Conservation (phyloP, 2,113 vertebrate genomes). For the Oncorhynchus nerka region DNA sequence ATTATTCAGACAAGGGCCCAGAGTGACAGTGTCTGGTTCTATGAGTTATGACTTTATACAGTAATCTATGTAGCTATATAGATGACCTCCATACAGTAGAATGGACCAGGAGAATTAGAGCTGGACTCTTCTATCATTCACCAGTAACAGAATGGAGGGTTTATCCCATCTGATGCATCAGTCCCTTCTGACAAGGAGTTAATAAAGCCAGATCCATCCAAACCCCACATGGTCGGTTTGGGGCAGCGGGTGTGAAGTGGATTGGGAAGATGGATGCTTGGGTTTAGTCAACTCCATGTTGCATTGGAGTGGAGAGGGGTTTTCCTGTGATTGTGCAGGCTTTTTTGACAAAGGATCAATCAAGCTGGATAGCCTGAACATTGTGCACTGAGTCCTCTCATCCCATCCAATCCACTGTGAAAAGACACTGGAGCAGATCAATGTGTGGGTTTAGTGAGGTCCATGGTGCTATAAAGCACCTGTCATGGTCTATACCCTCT, state of each 20-base stretch:
- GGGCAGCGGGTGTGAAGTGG: slow-evolving; percentile 23
- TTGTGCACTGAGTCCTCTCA: not conserved
- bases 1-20: not conserved
- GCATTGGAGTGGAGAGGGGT: not conserved
- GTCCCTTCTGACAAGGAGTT: slow-evolving; percentile 23
- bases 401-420: no score
- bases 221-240: not conserved
- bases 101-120: not conserved
- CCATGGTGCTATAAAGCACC: no score
- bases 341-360: slow-evolving; percentile 22
- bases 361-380: slow-evolving; percentile 4
- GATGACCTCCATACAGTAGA: not conserved
- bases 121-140: not conserved
- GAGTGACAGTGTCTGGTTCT: not conserved
- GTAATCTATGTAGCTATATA: not conserved
- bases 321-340: slow-evolving; percentile 1
- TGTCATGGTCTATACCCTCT: no score
- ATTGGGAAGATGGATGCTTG: slow-evolving; percentile 39
- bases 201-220: slow-evolving; percentile 19
- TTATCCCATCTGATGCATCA: not conserved
- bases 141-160: not conserved
- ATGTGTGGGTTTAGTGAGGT: no score
- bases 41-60: not conserved
- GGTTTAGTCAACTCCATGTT: slow-evolving; percentile 28
- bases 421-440: no score